Conservation (phyloP, 2,113 vertebrate genomes). For the Phyllopteryx taeniolatus region DNA sequence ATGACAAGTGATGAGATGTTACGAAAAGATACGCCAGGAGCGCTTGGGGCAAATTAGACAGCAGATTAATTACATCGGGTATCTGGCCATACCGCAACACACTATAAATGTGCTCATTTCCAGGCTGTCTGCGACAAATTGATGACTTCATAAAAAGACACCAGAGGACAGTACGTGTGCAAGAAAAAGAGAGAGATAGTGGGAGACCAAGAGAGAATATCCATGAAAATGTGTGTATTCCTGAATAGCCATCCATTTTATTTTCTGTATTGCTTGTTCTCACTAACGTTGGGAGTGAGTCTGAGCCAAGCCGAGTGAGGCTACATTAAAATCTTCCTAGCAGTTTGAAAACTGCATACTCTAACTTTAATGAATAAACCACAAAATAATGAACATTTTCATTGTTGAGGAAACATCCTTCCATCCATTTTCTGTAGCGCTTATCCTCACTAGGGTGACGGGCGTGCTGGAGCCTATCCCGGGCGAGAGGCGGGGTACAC, state of each 20-base stretch:
- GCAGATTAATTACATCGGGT: slow-evolving; percentile 54
- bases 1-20: slow-evolving; percentile 28
- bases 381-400: too few species aligned
- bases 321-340: background rate
- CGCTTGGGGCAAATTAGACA: slow-evolving; percentile 52
- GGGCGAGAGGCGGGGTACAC: too few species aligned
- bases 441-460: too few species aligned
- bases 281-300: background rate
- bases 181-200: background rate
- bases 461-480: too few species aligned
- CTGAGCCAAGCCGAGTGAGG: background rate
- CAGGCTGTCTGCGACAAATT: slow-evolving; percentile 49
- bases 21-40: slow-evolving; percentile 33
- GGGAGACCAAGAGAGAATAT: background rate
- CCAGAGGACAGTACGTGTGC: slow-evolving; percentile 32
- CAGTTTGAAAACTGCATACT: background rate
- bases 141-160: slow-evolving; percentile 65
- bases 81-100: slow-evolving; percentile 30
- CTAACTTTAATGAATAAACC: too few species aligned
- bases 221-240: background rate
- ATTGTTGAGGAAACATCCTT: too few species aligned
- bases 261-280: background rate
- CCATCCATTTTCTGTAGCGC: too few species aligned
- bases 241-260: background rate
- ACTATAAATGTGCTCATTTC: slow-evolving; percentile 49